Evolutionary conservation across 1,140 invertebrate species (phyloP).

Genomic region (Drosophila repleta): DNA sequence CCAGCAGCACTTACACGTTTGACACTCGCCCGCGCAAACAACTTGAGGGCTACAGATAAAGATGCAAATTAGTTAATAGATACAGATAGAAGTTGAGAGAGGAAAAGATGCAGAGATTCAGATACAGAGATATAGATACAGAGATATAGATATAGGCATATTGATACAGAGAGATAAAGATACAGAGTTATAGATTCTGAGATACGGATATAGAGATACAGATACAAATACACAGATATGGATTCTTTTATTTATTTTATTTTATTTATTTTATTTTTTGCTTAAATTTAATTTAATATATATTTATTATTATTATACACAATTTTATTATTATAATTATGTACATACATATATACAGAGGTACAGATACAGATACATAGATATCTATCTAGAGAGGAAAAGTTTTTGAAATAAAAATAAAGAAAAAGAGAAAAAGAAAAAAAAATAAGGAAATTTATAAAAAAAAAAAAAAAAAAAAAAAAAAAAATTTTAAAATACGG

Average conservation of each 20-base stretch:
- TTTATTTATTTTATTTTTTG: no score
- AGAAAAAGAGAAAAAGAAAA: no score
- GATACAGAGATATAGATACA: not conserved
- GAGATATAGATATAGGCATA: not conserved
- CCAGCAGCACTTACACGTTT: slow-evolving; percentile 49
- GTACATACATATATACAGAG: no score
- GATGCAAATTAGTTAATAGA: not conserved
- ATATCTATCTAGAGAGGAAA: no score
- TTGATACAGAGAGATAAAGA: not conserved
- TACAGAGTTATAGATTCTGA: not conserved
- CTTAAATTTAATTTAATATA: no score
- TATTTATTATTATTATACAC: no score
- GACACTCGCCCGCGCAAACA: slow-evolving; percentile 57
- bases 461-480: no score
- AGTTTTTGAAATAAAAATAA: no score
- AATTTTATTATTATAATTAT: no score
- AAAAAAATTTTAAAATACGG: no score
- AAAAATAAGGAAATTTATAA: no score
- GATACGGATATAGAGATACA: not conserved
- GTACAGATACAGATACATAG: not conserved
- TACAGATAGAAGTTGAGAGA: slow-evolving; percentile 9
- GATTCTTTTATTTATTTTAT: no score
- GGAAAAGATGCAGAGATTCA: slow-evolving; percentile 3
- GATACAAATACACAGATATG: not conserved
- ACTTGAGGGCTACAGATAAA: slow-evolving; percentile 1